Conservation (phyloP, 1,140 invertebrate species). For the Dinothrombium tinctorium region DNA sequence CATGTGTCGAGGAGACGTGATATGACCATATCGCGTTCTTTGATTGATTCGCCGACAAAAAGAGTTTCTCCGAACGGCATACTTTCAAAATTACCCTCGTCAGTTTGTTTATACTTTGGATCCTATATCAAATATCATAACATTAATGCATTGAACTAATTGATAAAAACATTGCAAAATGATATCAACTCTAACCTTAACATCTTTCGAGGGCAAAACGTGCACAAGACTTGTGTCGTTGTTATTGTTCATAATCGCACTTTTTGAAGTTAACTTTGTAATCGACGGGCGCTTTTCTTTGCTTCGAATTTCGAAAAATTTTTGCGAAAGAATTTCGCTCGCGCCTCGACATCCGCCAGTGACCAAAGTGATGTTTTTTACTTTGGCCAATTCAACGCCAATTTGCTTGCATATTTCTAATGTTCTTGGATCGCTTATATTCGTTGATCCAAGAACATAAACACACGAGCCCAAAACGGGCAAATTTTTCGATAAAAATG, state of each 20-base stretch:
- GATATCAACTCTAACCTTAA: slow-evolving; percentile 1
- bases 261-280: not conserved
- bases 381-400: slow-evolving; percentile 19
- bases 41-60: slow-evolving; percentile 20
- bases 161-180: slow-evolving; percentile 8
- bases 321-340: slow-evolving; percentile 17
- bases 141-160: too few species aligned
- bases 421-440: slow-evolving; percentile 10
- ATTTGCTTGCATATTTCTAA: slow-evolving; percentile 18
- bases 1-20: slow-evolving; percentile 20
- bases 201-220: slow-evolving; percentile 15
- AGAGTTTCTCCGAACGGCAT: slow-evolving; percentile 20
- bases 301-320: slow-evolving; percentile 15
- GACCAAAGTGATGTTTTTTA: slow-evolving; percentile 18
- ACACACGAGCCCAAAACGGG: slow-evolving; percentile 17
- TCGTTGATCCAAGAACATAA: slow-evolving; percentile 19
- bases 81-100: slow-evolving; percentile 20
- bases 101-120: slow-evolving; percentile 16
- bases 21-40: slow-evolving; percentile 20
- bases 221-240: slow-evolving; percentile 13
- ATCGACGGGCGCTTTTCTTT: not conserved
- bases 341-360: slow-evolving; percentile 22
- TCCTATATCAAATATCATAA: too few species aligned
- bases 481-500: slow-evolving; percentile 10
- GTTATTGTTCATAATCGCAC: not conserved